A percentile compares a stretch with the other conserved stretches of the same genome.
Evolutionary conservation across 2,888 invertebrate species (phyloP).

Genomic region (Creontiades dilutus): DNA sequence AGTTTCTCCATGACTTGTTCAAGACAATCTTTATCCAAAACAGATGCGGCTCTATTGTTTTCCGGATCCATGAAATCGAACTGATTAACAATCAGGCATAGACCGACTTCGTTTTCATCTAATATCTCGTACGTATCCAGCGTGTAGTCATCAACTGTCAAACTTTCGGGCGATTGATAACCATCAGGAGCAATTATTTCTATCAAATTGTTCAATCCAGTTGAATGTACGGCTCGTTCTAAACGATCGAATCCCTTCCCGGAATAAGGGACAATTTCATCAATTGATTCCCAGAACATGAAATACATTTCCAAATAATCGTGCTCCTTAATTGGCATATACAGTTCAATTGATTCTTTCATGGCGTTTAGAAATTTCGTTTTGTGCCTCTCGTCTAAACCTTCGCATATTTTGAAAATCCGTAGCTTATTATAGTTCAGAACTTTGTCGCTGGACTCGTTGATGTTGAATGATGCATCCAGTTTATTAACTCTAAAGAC

Average conservation of each 20-base stretch:
- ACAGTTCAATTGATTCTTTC: background rate
- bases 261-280: background rate
- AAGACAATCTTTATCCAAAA: slow-evolving; percentile 2
- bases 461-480: slow-evolving; percentile 49
- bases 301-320: slow-evolving; percentile 58
- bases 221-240: background rate
- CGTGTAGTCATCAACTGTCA: slow-evolving; percentile 45
- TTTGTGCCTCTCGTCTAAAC: slow-evolving; percentile 19
- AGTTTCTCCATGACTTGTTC: slow-evolving; percentile 38
- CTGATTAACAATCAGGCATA: slow-evolving; percentile 62
- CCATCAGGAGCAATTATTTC: slow-evolving; percentile 30
- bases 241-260: slow-evolving; percentile 44
- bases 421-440: slow-evolving; percentile 42
- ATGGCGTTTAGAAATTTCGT: slow-evolving; percentile 1
- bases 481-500: slow-evolving; percentile 56
- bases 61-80: slow-evolving; percentile 35
- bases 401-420: slow-evolving; percentile 57
- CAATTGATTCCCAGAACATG: slow-evolving; percentile 40
- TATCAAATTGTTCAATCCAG: background rate
- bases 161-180: background rate
- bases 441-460: background rate
- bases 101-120: slow-evolving; percentile 19
- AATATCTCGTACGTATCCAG: slow-evolving; percentile 38
- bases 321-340: slow-evolving; percentile 35
- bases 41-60: slow-evolving; percentile 45